phyloP scores from a whole-genome alignment of 2,888 invertebrate genomes.

The Agonopterix alstromeriana region DNA sequence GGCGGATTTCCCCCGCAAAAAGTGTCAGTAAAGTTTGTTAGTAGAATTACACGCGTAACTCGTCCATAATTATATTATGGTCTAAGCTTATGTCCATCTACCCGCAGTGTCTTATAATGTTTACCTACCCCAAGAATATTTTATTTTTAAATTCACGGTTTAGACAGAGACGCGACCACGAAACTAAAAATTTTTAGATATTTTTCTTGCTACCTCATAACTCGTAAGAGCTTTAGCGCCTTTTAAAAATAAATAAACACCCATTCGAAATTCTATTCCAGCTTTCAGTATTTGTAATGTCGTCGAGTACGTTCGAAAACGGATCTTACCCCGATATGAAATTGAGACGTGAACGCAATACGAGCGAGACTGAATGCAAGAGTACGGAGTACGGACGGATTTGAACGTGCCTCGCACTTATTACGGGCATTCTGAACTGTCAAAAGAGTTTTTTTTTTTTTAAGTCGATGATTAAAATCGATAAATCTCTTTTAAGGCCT shows the following conservation, averaged over 20 bases:
- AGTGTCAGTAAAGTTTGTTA: no score
- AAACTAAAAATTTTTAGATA: no score
- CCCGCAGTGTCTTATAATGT: no score
- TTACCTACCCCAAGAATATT: no score
- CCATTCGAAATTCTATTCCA: constrained; percentile 44
- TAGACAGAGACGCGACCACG: no score
- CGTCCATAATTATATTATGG: no score
- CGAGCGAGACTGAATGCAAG: constrained; percentile 2
- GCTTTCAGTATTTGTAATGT: constrained; percentile 42
- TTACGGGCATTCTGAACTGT: constrained; percentile 3
- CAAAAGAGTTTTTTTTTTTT: background rate
- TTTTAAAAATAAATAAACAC: constrained; percentile 17
- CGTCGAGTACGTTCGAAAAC: constrained; percentile 27
- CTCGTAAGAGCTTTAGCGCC: no score
- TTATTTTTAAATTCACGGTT: no score
- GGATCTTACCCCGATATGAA: constrained; percentile 36
- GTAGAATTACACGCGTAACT: no score
- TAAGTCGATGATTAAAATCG: constrained; percentile 4
- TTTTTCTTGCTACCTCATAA: no score
- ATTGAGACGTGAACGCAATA: constrained; percentile 39
- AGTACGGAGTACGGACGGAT: background rate
- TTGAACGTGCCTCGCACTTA: constrained; percentile 2
- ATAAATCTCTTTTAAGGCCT: background rate
- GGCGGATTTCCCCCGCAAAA: no score
- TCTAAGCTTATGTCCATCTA: no score